Conservation (phyloP, 2,113 vertebrate genomes). For the Phylloscopus trochiloides region DNA sequence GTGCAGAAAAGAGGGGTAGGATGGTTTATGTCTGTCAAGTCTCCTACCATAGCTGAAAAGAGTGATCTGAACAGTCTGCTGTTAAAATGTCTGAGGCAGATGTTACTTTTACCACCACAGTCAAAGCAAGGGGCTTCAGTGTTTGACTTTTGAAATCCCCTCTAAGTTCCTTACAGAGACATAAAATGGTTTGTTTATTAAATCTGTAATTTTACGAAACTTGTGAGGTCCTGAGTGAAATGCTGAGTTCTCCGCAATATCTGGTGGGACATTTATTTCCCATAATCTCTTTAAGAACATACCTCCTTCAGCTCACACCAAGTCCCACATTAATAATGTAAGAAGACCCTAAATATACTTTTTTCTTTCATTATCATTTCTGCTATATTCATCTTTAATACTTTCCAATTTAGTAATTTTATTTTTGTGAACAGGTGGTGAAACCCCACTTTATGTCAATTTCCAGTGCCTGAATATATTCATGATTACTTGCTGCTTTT, state of each 20-base stretch:
- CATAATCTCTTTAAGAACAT: constrained; percentile 52
- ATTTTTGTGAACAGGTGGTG: background rate
- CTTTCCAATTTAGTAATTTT: background rate
- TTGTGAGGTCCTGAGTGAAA: constrained; percentile 69
- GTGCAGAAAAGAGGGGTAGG: background rate
- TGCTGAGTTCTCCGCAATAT: background rate
- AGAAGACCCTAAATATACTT: background rate
- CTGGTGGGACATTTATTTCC: constrained; percentile 6
- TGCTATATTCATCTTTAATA: background rate
- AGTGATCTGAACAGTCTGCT: constrained; percentile 69
- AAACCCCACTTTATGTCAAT: background rate
- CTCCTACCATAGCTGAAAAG: constrained; percentile 44
- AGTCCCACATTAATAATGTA: background rate
- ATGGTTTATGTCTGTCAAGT: constrained; percentile 61
- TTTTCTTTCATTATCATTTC: background rate
- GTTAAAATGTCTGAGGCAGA: constrained; percentile 65
- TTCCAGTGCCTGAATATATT: background rate
- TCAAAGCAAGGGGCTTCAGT: constrained; percentile 69
- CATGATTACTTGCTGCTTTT: background rate
- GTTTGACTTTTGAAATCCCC: constrained; percentile 77
- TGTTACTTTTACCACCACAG: constrained; percentile 76
- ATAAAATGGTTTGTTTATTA: constrained; percentile 76
- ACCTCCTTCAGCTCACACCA: background rate
- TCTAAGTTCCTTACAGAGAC: constrained; percentile 73
- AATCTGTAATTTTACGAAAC: constrained; percentile 65